These are phyloP conservation scores for Agapetus fuscipes DNA, from an alignment of 2,888 invertebrate genomes.

Conservation along the genomic window DNA sequence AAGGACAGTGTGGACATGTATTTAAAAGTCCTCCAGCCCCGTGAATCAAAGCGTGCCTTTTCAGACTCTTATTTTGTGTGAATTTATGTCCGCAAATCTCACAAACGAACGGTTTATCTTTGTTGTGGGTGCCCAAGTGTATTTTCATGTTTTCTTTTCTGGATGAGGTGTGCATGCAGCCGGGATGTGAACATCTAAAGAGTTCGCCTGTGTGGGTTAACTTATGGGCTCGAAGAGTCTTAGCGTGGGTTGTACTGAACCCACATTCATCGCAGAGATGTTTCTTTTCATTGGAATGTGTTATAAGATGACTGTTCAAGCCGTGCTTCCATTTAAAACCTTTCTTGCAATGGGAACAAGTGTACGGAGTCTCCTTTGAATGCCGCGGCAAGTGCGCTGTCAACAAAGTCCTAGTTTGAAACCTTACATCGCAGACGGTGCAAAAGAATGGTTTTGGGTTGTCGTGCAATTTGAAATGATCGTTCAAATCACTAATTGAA, in stretches of 20 bases:
- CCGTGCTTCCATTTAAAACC: conserved; percentile 52
- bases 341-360: conserved; percentile 39
- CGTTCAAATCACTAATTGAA: conserved; percentile 25
- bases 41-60: conserved; percentile 19
- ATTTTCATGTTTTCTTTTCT: conserved; percentile 45
- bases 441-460: conserved; percentile 43
- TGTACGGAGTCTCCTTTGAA: conserved; percentile 41
- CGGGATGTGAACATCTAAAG: conserved; percentile 37
- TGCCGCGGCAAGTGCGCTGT: conserved; percentile 45
- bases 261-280: conserved; percentile 49
- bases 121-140: conserved; percentile 44
- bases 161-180: conserved; percentile 37
- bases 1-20: conserved; percentile 38
- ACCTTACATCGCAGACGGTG: conserved; percentile 38
- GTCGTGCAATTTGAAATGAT: conserved; percentile 36
- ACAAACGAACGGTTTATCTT: conserved; percentile 46
- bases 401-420: conserved; percentile 39
- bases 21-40: conserved; percentile 27
- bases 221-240: conserved; percentile 43
- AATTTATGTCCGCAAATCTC: conserved; percentile 47
- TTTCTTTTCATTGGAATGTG: conserved; percentile 39
- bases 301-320: conserved; percentile 42
- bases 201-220: conserved; percentile 41
- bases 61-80: conserved; percentile 44
- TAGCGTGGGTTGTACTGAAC: conserved; percentile 45